Conservation (phyloP, 2,113 vertebrate species). For the Eira barbara region DNA sequence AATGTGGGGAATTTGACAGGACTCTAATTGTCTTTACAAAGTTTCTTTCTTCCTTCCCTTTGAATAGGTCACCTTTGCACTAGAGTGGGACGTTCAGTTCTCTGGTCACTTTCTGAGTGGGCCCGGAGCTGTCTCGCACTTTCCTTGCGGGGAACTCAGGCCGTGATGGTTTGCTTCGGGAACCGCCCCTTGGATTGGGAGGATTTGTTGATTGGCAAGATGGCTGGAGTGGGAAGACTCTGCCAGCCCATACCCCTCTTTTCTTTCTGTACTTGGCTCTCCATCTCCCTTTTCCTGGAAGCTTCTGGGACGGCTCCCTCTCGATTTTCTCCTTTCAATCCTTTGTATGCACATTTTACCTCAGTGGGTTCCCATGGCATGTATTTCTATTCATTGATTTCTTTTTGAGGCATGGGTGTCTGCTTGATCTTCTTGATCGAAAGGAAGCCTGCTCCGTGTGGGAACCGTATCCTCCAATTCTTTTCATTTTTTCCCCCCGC, state of each 20-base stretch:
- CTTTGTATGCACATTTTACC: conserved; percentile 17
- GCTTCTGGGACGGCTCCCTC: not conserved
- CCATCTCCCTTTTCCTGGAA: conserved; percentile 46
- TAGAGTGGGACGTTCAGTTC: conserved; percentile 45
- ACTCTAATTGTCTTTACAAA: conserved; percentile 37
- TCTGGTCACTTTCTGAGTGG: conserved; percentile 67
- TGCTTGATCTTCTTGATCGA: not conserved
- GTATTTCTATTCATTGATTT: not conserved
- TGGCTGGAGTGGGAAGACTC: conserved; percentile 67
- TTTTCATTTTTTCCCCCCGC: not conserved
- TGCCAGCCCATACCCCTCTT: conserved; percentile 51
- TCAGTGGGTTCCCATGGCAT: not conserved
- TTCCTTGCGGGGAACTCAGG: conserved; percentile 52
- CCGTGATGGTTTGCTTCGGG: conserved; percentile 56
- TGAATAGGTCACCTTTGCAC: conserved; percentile 66
- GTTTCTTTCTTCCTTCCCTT: conserved; percentile 40
- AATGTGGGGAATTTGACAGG: conserved; percentile 11
- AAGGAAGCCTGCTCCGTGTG: rapidly evolving
- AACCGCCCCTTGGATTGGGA: conserved; percentile 73
- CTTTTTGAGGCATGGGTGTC: not conserved
- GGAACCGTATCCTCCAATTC: not conserved
- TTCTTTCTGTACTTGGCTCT: conserved; percentile 54
- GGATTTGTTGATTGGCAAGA: conserved; percentile 78
- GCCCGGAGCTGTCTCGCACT: conserved; percentile 58
- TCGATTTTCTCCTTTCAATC: not conserved